Evolutionary conservation across 2,113 vertebrate species (phyloP), one percentile per base, ranked within the genome.

Genomic region (Albula glossodonta): DNA sequence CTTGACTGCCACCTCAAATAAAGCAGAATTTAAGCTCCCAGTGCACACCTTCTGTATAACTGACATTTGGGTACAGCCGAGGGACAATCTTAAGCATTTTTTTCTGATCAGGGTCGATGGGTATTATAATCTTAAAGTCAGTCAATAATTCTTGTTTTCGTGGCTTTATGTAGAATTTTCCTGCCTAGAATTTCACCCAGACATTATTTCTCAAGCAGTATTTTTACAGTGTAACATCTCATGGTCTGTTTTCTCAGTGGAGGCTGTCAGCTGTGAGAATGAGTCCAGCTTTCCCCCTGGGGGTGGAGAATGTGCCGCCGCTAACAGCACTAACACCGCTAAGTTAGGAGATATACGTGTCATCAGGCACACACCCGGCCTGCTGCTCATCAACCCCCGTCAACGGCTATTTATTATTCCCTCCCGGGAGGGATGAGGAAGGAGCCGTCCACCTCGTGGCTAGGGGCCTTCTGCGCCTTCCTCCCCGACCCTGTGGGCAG

Each of bases 401-500:
- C 70, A 74, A n/a, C n/a, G 70, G n/a, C 25, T 74, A 74, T 74
- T 74, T 74, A 74, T 74, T 74, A 74, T 74, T 74, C 22, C 70
- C 31, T 22, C 70, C 70, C 9, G 22, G 70, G 70, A 17, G 60
- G 70, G 3, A 22, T n/a, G 70, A 6, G 70, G 22, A n/a, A 74
- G 15, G n/a, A 31, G n/a, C 9, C 63, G 17, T 6, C 70, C 6
- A 8, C 31, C 31, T 41, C 31, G 31, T 41, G 31, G 31, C 31
- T 41, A 1, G 31, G 31, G 31, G 31, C 31, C 31, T 41, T 41
- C 31, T 41, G 31, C 31, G 31, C 31, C 31, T 41, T 41, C 31
- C 31, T 0, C 31, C 25, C 22, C 22, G 6, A n/a, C 4, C 22
- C 70, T 11, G 70, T n/a, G 31, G 70, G 31, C 70, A 74, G 70